Conservation (phyloP, 2,888 invertebrate species). For the Dasypolia templi region DNA sequence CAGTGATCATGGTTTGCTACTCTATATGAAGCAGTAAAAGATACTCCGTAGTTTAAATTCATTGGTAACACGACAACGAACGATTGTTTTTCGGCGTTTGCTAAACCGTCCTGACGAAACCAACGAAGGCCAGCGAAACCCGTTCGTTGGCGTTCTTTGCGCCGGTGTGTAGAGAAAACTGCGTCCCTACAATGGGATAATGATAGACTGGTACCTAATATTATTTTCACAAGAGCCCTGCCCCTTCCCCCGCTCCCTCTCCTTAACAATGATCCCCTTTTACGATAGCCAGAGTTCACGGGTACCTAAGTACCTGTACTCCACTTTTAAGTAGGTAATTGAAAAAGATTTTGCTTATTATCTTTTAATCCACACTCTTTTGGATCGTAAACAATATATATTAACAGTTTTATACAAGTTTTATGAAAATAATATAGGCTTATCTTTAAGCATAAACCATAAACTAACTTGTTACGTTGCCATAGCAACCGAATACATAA, state of each 20-base stretch:
- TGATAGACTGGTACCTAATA: not conserved
- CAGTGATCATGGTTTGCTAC: too few relatives aligned
- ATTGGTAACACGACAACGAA: too few relatives aligned
- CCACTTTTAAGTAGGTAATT: not conserved
- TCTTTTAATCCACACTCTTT: conserved; percentile 17
- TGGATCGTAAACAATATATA: conserved; percentile 42
- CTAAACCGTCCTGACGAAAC: too few relatives aligned
- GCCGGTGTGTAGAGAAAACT: too few relatives aligned
- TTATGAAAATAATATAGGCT: conserved; percentile 52
- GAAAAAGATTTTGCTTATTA: conserved; percentile 21
- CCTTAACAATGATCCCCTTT: not conserved
- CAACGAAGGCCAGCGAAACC: too few relatives aligned
- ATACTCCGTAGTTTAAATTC: too few relatives aligned
- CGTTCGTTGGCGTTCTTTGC: too few relatives aligned
- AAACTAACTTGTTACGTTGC: conserved; percentile 49
- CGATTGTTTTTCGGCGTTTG: too few relatives aligned
- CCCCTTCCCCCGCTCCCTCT: not conserved
- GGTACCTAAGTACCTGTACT: not conserved
- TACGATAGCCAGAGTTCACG: not conserved
- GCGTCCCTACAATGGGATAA: not conserved
- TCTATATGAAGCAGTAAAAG: too few relatives aligned
- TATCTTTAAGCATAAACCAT: conserved; percentile 44
- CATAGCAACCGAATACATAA: conserved; percentile 54
- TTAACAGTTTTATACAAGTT: conserved; percentile 43
- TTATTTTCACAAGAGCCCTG: not conserved